These are phyloP conservation scores for Sebastes oblongus DNA, from an alignment of 2,797 vertebrate genomes.

Conservation along the genomic window DNA sequence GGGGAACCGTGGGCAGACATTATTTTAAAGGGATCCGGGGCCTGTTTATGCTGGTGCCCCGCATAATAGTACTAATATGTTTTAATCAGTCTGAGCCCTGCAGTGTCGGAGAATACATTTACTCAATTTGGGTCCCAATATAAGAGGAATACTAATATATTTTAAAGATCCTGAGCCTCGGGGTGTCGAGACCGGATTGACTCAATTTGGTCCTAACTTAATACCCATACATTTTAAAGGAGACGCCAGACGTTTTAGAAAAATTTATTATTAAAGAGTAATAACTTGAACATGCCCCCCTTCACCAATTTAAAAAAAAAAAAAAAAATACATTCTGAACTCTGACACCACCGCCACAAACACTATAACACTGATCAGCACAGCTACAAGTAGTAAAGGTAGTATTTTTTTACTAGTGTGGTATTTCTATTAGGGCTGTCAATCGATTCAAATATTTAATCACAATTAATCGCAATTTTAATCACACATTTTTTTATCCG, in stretches of 20 bases:
- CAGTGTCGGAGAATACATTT: conserved; percentile 53
- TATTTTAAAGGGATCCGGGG: conserved; percentile 21
- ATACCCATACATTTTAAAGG: conserved; percentile 31
- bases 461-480: too few relatives aligned
- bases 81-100: conserved; percentile 70
- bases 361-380: too few relatives aligned
- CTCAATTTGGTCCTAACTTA: conserved; percentile 38
- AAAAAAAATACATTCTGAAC: not conserved
- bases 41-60: conserved; percentile 57
- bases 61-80: conserved; percentile 66
- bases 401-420: too few relatives aligned
- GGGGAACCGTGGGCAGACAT: not conserved
- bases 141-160: conserved; percentile 56
- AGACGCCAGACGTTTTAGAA: conserved; percentile 1
- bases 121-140: conserved; percentile 43
- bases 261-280: not conserved
- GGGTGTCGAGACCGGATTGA: conserved; percentile 33
- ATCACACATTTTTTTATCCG: too few relatives aligned
- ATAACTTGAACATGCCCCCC: not conserved
- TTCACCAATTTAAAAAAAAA: too few relatives aligned
- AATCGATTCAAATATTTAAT: too few relatives aligned
- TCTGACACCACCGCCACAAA: too few relatives aligned
- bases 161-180: conserved; percentile 47
- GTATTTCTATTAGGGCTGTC: too few relatives aligned
- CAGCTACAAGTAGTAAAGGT: too few relatives aligned